Conservation (phyloP, 1,140 invertebrate genomes). For the Zaprionus gabonicus region DNA sequence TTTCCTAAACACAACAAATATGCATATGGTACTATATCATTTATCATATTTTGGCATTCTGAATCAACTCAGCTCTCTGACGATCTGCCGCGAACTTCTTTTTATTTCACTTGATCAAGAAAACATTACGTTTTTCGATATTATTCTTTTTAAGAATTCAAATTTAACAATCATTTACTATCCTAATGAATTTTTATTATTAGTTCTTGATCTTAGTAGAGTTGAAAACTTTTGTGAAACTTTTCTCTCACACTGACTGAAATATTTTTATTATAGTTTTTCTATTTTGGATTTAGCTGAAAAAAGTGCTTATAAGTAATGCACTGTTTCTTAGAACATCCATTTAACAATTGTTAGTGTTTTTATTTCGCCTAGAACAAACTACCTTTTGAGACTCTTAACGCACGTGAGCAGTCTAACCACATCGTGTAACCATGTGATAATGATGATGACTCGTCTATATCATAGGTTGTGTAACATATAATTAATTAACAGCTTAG, state of each 20-base stretch:
- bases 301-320: neutral
- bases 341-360: conserved; percentile 1
- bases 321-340: conserved; percentile 4
- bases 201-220: neutral
- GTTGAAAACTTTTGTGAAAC: neutral
- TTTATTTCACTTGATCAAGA: neutral
- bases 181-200: neutral
- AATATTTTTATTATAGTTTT: neutral
- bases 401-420: neutral
- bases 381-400: conserved; percentile 6
- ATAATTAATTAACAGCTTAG: conserved; percentile 65
- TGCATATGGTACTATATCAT: neutral
- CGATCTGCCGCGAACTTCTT: neutral
- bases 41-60: conserved; percentile 7
- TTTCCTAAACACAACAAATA: neutral
- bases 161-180: too few relatives aligned
- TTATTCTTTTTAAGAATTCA: too few relatives aligned
- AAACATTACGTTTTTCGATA: neutral
- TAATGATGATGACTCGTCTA: conserved; percentile 15
- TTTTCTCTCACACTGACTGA: neutral
- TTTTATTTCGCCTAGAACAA: neutral
- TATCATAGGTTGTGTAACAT: conserved; percentile 34
- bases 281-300: neutral
- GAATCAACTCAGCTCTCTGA: neutral
- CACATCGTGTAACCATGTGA: neutral